phyloP scores from a whole-genome alignment of 2,888 invertebrate species.

The Hydrotaea diabolus region DNA sequence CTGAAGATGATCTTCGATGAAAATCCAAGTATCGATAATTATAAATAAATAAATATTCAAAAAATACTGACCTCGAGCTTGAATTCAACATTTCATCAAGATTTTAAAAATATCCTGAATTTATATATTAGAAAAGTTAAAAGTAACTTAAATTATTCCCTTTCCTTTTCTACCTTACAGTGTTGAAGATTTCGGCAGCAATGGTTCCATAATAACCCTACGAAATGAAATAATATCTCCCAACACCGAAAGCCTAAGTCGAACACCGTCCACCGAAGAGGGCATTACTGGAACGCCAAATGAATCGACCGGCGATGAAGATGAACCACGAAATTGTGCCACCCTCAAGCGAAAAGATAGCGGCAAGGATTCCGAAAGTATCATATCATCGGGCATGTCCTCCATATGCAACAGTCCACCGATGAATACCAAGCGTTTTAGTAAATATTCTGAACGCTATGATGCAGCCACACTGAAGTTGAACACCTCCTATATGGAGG shows the following conservation, averaged over 20 bases:
- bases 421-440: constrained; percentile 74
- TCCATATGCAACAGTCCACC: constrained; percentile 78
- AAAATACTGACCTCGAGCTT: no score
- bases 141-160: no score
- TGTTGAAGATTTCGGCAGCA: constrained; percentile 75
- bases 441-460: constrained; percentile 78
- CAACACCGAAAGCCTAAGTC: constrained; percentile 70
- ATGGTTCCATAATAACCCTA: constrained; percentile 75
- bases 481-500: constrained; percentile 72
- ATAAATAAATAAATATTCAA: no score
- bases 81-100: no score
- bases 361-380: constrained; percentile 76
- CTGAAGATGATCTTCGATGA: no score
- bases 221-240: constrained; percentile 74
- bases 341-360: constrained; percentile 75
- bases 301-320: constrained; percentile 40
- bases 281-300: constrained; percentile 25
- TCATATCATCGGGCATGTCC: constrained; percentile 79
- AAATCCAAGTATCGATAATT: no score
- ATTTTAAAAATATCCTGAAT: no score
- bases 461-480: constrained; percentile 76
- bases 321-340: constrained; percentile 33
- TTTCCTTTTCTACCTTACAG: constrained; percentile 65
- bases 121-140: no score
- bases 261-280: constrained; percentile 72